Evolutionary conservation across 2,888 invertebrate species (phyloP), one percentile per base, ranked within the genome.

Genomic region (Parasteatoda lunata): DNA sequence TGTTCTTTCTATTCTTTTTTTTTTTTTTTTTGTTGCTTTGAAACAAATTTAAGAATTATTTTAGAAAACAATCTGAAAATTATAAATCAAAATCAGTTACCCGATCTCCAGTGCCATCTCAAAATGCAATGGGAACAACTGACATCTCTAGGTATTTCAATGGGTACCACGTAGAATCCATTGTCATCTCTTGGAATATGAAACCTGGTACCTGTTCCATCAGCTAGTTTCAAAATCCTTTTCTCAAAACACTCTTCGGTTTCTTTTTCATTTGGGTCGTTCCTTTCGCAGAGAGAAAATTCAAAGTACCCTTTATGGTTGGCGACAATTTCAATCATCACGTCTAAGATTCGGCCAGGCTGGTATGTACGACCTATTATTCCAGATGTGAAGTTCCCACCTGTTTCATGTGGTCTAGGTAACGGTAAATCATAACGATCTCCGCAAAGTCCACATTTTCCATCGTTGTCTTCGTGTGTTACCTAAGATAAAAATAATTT

Each of bases 401-500:
- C 90, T 0, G 89, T 89, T 77, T 90, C 90, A 72, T 90, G 90
- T 15, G 82, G 84, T 73, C 90, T 73, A 9, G 89, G 89, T 54
- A 68, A 59, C 0, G 80, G 77, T 3, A 81, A 15, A 72, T 89
- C 88, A 73, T 82, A 90, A 8, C 89, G 70, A 79, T 90, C 90
- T 13, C 90, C 90, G 72, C 90, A 90, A 13, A 90, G 47, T 5
- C 90, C 90, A 52, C 90, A 90, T 75, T 89, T 90, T 3, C 90
- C 90, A 15, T 88, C 88, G 65, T 90, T 90, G 6, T 81, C 87
- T 72, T 89, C 77, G 84, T 89, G 83, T 5, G 88, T 88, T 2
- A 88, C 88, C 88, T 88, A 52, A 8, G 47, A 49, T 69, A 13
- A 69, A 69, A 69, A 9, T 3, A 69, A 69, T 47, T 0, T 68